Conservation (phyloP, 2,797 vertebrate genomes). For the Moxostoma hubbsi region DNA sequence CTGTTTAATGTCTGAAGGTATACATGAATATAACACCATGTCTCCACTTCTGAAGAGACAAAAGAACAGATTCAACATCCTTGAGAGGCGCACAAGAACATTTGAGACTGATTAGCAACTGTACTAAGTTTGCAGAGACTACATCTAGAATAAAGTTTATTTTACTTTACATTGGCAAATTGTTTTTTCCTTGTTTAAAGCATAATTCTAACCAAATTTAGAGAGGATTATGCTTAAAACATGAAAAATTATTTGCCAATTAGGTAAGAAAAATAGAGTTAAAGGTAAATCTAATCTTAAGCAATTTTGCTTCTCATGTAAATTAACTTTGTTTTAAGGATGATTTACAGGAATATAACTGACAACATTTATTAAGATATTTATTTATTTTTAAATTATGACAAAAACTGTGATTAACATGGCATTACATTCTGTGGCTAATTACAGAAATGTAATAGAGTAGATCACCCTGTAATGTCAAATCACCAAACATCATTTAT, state of each 20-base stretch:
- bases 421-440: conserved; percentile 12
- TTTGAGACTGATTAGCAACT: conserved; percentile 25
- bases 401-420: conserved; percentile 24
- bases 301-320: too few species aligned
- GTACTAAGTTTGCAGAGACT: background rate
- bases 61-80: conserved; percentile 42
- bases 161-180: too few species aligned
- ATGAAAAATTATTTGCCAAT: too few species aligned
- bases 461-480: conserved; percentile 17
- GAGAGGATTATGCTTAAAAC: too few species aligned
- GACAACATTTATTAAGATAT: too few species aligned
- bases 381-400: background rate
- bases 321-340: too few species aligned
- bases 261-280: too few species aligned
- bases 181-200: too few species aligned
- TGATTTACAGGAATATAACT: too few species aligned
- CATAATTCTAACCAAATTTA: too few species aligned
- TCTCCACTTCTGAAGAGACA: conserved; percentile 38
- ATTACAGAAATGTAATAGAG: conserved; percentile 25
- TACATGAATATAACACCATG: conserved; percentile 61
- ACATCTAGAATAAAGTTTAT: too few species aligned
- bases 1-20: conserved; percentile 74
- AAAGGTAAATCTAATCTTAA: too few species aligned
- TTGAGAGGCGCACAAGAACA: conserved; percentile 6
- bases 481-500: conserved; percentile 18